Base-by-base conservation (phyloP, 2,113 vertebrate species). In the Trematocara unimaculatum region DNA sequence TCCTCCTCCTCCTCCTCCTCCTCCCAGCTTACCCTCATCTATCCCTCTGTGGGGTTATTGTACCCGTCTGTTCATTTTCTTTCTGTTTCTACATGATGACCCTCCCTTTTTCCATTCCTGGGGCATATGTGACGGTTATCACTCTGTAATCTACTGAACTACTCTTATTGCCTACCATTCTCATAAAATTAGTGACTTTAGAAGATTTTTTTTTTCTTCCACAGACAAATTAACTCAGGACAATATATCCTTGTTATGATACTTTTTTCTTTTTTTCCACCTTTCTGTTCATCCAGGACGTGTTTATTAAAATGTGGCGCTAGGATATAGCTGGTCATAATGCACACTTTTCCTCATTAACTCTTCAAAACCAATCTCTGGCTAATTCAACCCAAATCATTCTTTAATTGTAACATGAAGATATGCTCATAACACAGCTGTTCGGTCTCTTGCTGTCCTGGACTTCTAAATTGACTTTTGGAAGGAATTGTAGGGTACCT, bases 121-220 rank as follows among this genome's bases (percentile, higher is more conserved):
- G 90, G 95, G 94, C 91, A 91, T 92, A 83, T 89, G 82, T 89
- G 87, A 93, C 84, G 90, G 92, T 96, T 96, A 96, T 96, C 95
- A 93, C 91, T 94, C 92, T 95, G 86, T 96, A 96, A 95, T 96
- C 95, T 96, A 95, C 95, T 95, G 93, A 96, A 95, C 94, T 91
- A 93, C 94, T 94, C 90, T 85, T 94, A 96, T 96, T 88, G 67
- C 91, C 95, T 79, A 88, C 91, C 93, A 92, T 94, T 95, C 89
- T 94, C 86, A 95, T 94, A 92, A 94, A 96, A 96, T 96, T 93
- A 94, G 94, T 92, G 88, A 94, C 95, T 96, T 95, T 88, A 88
- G 92, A 90, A 85, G 91, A 91, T 93, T 31, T 31, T 94, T 92
- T 91, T 74, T 29, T n/a, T 64, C 85, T 88, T 84, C 51, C 88